Conservation (phyloP, 2,113 vertebrate species). For the Scytalopus superciliaris region DNA sequence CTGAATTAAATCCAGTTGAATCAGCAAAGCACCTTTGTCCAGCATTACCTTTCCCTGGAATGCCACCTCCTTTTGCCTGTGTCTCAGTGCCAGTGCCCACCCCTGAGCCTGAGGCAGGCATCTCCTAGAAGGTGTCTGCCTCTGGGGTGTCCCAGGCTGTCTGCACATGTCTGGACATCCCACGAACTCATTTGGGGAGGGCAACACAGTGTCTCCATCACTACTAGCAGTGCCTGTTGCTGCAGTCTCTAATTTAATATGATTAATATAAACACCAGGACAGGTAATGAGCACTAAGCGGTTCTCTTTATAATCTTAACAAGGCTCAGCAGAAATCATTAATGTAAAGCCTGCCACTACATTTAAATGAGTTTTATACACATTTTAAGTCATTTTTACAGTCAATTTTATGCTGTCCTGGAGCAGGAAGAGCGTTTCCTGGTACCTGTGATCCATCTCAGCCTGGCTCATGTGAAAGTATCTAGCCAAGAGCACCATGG, state of each 20-base stretch:
- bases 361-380: background rate
- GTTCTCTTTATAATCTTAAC: background rate
- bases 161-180: too few relatives aligned
- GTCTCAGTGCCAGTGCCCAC: background rate
- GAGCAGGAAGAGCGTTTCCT: background rate
- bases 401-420: background rate
- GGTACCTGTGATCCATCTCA: background rate
- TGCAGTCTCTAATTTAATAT: background rate
- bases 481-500: background rate
- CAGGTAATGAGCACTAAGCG: background rate
- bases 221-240: background rate
- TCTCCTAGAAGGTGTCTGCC: background rate
- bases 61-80: background rate
- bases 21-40: background rate
- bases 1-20: background rate
- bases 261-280: background rate
- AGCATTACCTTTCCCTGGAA: background rate
- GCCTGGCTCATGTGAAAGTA: rapidly evolving
- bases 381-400: background rate
- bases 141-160: rapidly evolving
- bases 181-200: rapidly evolving
- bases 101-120: background rate
- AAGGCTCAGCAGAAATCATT: background rate
- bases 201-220: rapidly evolving
- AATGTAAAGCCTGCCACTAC: background rate